Conservation (phyloP, 92 coral and sea anemone species). For the Galaxea fascicularis region DNA sequence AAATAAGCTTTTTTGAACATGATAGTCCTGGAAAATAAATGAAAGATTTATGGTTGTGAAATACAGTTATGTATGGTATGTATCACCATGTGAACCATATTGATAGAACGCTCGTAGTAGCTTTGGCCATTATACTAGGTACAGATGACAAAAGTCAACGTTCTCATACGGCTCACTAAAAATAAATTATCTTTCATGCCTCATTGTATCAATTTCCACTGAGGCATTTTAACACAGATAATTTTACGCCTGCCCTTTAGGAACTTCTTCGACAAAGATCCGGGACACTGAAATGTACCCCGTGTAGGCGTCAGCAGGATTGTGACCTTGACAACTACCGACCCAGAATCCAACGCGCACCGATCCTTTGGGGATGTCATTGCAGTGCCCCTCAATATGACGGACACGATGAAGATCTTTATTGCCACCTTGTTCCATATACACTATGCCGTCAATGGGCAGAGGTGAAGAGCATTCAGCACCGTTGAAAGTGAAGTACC, state of each 20-base stretch:
- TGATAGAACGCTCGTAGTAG: no score
- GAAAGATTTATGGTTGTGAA: no score
- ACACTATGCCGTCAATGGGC: constrained; percentile 7
- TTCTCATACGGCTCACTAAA: no score
- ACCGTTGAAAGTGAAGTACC: neutral
- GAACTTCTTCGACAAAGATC: constrained; percentile 9
- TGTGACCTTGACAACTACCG: neutral
- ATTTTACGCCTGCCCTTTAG: neutral
- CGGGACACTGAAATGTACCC: constrained; percentile 12
- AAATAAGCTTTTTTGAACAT: no score
- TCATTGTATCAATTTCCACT: no score
- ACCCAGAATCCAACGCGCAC: neutral
- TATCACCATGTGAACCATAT: no score
- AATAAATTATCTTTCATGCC: no score
- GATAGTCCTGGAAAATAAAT: no score
- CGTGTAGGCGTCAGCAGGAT: neutral
- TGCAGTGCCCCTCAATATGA: neutral
- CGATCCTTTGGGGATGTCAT: neutral
- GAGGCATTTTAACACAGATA: no score
- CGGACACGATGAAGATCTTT: constrained; percentile 1
- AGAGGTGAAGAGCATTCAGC: neutral
- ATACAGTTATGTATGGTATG: no score
- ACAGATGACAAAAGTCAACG: no score
- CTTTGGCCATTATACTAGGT: no score
- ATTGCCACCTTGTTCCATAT: neutral